These are phyloP conservation scores for Raja brachyura DNA, from an alignment of 2,113 vertebrate genomes.

Conservation along the genomic window DNA sequence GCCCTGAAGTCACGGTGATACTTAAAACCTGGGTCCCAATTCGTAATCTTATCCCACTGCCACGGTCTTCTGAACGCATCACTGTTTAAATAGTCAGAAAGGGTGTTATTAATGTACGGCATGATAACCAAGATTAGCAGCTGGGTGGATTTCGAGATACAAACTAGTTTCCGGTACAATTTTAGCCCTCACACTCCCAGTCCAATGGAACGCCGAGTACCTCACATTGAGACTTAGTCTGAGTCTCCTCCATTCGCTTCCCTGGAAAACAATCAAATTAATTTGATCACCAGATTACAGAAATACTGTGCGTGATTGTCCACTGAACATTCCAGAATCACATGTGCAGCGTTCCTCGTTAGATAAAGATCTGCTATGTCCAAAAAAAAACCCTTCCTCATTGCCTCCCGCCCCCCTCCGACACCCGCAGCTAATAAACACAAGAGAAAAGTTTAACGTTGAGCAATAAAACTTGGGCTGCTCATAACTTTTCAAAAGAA, in stretches of 20 bases:
- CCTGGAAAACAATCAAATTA: slow-evolving; percentile 56
- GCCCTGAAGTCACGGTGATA: neutral
- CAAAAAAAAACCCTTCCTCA: slow-evolving; percentile 34
- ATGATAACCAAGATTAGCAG: neutral
- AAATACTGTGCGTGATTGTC: slow-evolving; percentile 46
- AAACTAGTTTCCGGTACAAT: neutral
- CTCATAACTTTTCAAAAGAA: neutral
- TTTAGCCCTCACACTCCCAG: neutral
- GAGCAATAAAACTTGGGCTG: neutral
- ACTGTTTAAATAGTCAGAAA: neutral
- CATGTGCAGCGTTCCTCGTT: slow-evolving; percentile 50
- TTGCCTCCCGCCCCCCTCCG: neutral
- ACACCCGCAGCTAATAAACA: neutral
- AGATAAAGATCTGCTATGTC: slow-evolving; percentile 40
- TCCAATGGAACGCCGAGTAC: neutral
- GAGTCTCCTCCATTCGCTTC: slow-evolving; percentile 52
- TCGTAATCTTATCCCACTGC: neutral
- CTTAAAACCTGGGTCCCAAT: neutral
- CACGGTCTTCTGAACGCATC: neutral
- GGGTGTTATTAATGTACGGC: neutral
- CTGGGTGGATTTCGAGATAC: neutral
- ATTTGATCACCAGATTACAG: slow-evolving; percentile 48
- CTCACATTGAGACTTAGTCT: slow-evolving; percentile 52
- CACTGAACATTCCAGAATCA: slow-evolving; percentile 52
- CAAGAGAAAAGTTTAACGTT: neutral